Evolutionary conservation across 2,888 invertebrate species (phyloP).

Genomic region (Shargacucullia verbasci): DNA sequence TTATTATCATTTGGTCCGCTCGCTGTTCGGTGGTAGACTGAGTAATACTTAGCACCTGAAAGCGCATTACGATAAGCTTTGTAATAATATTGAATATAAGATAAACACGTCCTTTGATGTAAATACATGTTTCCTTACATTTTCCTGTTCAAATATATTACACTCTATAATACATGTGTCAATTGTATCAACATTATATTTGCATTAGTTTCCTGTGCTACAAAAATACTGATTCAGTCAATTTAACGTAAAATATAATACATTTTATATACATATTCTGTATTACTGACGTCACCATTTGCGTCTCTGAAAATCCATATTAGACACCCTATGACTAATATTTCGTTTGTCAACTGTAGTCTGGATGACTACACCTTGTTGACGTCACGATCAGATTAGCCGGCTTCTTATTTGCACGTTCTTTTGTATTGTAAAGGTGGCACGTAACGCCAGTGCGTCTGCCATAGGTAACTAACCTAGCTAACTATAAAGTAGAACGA

Average conservation of each 20-base stretch:
- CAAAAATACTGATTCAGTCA: conserved; percentile 57
- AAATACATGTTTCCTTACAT: conserved; percentile 32
- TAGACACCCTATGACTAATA: conserved; percentile 30
- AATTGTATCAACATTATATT: conserved; percentile 28
- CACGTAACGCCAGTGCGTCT: too few species aligned
- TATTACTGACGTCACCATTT: conserved; percentile 46
- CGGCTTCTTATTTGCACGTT: conserved; percentile 4
- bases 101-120: conserved; percentile 27
- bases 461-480: conserved; percentile 15
- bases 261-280: conserved; percentile 34
- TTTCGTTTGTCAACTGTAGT: conserved; percentile 17
- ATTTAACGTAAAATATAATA: conserved; percentile 45
- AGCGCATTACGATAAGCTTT: conserved; percentile 24
- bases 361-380: conserved; percentile 30
- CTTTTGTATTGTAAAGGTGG: not conserved
- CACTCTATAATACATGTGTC: conserved; percentile 18
- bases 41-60: conserved; percentile 16
- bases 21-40: conserved; percentile 14
- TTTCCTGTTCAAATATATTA: conserved; percentile 41
- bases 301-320: conserved; percentile 42
- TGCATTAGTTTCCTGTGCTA: conserved; percentile 41
- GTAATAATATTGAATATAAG: conserved; percentile 15
- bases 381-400: conserved; percentile 6
- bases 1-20: conserved; percentile 34
- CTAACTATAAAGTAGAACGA: conserved; percentile 5